Conservation (phyloP, 2,113 vertebrate genomes). For the Onychostruthus taczanowskii region DNA sequence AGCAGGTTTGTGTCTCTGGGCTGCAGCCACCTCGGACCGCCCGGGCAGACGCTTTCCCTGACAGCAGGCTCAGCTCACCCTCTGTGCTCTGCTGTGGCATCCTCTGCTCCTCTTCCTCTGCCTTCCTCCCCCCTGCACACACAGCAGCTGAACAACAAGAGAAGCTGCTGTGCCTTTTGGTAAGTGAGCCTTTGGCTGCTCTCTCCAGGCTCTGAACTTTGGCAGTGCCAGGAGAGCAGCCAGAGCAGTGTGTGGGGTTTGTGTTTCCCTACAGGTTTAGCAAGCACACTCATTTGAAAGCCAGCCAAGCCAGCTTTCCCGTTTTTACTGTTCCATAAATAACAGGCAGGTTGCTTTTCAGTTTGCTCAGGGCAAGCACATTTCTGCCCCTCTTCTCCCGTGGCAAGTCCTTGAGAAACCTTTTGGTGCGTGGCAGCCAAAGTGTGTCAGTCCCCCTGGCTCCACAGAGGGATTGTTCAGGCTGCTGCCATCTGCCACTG, state of each 20-base stretch:
- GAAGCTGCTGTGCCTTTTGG: neutral
- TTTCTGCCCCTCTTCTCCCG: neutral
- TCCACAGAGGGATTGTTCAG: neutral
- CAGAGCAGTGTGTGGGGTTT: neutral
- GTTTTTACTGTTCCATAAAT: neutral
- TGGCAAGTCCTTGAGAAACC: neutral
- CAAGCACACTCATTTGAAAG: neutral
- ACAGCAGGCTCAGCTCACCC: neutral
- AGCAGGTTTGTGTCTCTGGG: neutral
- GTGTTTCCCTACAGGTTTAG: neutral
- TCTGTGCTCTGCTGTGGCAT: neutral
- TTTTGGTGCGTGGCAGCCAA: neutral
- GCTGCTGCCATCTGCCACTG: neutral
- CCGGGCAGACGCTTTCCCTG: neutral
- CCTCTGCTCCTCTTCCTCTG: neutral
- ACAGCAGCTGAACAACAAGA: neutral
- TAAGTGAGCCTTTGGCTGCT: neutral
- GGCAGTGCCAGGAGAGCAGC: neutral
- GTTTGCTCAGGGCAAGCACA: neutral
- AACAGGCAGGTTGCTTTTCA: neutral
- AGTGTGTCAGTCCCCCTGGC: fast-evolving
- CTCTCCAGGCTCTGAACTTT: neutral
- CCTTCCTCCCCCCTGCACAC: neutral
- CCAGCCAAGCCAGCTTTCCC: neutral
- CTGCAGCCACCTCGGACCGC: neutral